phyloP scores from a whole-genome alignment of 2,113 vertebrate species.

The Dinomys branickii region DNA sequence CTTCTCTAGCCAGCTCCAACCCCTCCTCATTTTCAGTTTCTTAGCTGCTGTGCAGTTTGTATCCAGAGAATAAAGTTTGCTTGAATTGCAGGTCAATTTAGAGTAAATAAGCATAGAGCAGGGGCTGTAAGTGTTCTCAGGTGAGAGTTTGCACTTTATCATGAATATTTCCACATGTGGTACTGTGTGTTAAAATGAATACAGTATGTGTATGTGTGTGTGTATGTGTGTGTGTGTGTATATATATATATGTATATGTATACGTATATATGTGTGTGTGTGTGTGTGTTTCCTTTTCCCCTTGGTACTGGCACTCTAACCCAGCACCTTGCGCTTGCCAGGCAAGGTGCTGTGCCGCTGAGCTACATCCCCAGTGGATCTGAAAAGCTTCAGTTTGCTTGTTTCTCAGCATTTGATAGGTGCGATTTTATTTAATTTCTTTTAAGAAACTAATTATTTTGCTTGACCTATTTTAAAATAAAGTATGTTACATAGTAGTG shows the following conservation, averaged over 20 bases:
- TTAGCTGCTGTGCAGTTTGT: neutral
- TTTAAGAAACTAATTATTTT: slow-evolving; percentile 32
- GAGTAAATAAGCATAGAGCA: neutral
- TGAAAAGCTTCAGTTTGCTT: neutral
- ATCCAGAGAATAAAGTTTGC: slow-evolving; percentile 28
- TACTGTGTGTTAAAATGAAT: neutral
- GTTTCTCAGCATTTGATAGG: slow-evolving; percentile 46
- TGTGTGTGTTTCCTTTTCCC: too few species aligned
- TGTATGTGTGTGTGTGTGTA: too few species aligned
- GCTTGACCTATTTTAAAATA: slow-evolving; percentile 18
- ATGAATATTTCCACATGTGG: neutral
- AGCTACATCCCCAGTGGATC: neutral
- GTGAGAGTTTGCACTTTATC: slow-evolving; percentile 8
- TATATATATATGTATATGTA: too few species aligned
- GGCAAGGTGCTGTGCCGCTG: too few species aligned
- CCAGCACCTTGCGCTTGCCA: too few species aligned
- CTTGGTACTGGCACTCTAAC: too few species aligned
- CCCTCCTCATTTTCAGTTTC: slow-evolving; percentile 7
- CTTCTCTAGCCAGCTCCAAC: neutral
- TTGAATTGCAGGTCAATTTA: neutral
- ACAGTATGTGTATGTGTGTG: too few species aligned
- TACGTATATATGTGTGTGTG: too few species aligned
- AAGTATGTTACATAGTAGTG: neutral
- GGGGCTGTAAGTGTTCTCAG: neutral
- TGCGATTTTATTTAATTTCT: slow-evolving; percentile 43